phyloP scores from a whole-genome alignment of 2,113 vertebrate species.

The Podarcis raffonei region DNA sequence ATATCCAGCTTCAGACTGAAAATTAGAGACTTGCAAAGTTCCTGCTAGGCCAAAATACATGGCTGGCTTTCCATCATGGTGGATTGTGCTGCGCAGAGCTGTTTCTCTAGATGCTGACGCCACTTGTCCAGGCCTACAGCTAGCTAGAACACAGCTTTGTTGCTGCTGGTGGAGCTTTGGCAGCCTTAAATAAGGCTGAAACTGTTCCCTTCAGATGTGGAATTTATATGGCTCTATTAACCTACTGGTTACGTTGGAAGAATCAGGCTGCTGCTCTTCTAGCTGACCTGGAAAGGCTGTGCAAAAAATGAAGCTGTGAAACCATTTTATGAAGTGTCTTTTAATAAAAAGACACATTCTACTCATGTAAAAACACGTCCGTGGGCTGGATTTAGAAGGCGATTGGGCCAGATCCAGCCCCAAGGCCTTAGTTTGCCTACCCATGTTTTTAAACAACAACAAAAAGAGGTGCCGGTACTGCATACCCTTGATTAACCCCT shows the following conservation, averaged over 20 bases:
- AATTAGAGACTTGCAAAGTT: not conserved
- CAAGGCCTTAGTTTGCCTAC: no score
- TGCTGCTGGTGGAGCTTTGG: not conserved
- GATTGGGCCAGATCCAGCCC: no score
- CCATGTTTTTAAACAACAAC: no score
- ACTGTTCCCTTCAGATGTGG: not conserved
- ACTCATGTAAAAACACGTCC: no score
- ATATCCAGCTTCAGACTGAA: not conserved
- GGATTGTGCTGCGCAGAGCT: not conserved
- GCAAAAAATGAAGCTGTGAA: slow-evolving; percentile 21
- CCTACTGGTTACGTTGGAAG: slow-evolving; percentile 22
- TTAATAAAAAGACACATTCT: no score
- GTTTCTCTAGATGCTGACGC: not conserved
- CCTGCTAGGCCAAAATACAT: not conserved
- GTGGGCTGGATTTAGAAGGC: no score
- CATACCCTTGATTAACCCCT: no score
- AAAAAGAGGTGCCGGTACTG: no score
- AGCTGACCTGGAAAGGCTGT: slow-evolving; percentile 15
- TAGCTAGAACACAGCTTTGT: not conserved
- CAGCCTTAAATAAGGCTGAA: slow-evolving; percentile 5
- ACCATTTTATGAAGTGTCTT: slow-evolving; percentile 1
- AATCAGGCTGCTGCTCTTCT: not conserved
- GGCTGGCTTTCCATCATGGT: not conserved
- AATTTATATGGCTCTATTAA: slow-evolving; percentile 16
- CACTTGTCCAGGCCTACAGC: not conserved